Base-by-base conservation (phyloP, 1,140 invertebrate species). In the Papilio polyxenes region DNA sequence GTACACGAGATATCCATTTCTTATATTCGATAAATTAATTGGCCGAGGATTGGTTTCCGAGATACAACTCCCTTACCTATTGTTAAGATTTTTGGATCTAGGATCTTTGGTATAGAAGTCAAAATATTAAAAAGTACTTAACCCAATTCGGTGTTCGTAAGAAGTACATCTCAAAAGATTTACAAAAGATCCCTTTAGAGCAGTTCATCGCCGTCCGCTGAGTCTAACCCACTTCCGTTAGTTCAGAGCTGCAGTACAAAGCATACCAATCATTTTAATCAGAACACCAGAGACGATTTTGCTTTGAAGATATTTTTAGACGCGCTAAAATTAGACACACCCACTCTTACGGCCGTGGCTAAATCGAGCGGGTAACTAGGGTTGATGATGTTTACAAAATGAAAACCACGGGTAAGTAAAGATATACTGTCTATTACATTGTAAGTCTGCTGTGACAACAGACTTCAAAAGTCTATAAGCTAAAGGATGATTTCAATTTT, bases 281-380 rank as follows among this genome's bases (percentile, higher is more conserved):
- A 65, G 72, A 69, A 48, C 83, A 80, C 56, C 81, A 83, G 44
- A 81, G 77, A 44, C 78, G 65, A 83, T 69, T 82, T 83, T 83
- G 77, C 83, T 76, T 75, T 83, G 83, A 75, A 75, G 44, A 75
- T 87, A 87, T 87, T 83, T 88, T 87, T 88, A 88, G 87, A 81
- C 51, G 56, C 11, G 76, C 83, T 87, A 88, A 86, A 87, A 83
- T 87, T 87, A 87, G 86, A 85, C 31, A 76, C 85, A 82, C 86
- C 87, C 87, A 88, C 87, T 85, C 83, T 81, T 84, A 81, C 72
- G 59, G 74, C 81, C 75, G 62, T 77, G 82, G 75, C 84, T 79
- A 82, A 85, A 81, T 86, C 80, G 48, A 77, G 75, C 37, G 74
- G 74, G 9, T 20, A 75, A 37, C 65, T 72, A 72, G 65, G 65